Conservation (phyloP, 2,888 invertebrate genomes). For the Ischnura elegans region DNA sequence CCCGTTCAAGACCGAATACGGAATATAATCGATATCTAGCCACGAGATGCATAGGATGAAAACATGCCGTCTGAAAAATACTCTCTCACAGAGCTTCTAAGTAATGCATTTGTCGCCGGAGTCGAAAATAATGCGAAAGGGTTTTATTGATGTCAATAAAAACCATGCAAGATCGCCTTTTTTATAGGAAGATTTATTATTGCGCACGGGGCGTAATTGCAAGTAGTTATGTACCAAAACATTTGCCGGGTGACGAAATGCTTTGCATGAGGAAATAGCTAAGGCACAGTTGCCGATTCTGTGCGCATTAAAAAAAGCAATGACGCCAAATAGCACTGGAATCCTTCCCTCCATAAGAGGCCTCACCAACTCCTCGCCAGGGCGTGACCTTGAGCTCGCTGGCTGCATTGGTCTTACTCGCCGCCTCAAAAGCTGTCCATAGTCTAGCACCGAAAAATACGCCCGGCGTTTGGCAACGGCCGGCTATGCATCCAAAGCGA, state of each 20-base stretch:
- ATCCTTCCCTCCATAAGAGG: constrained; percentile 58
- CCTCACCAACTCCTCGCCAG: constrained; percentile 13
- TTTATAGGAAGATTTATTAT: neutral
- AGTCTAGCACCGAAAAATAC: constrained; percentile 63
- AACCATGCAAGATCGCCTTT: neutral
- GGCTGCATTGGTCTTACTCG: constrained; percentile 51
- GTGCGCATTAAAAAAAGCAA: constrained; percentile 62
- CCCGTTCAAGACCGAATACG: neutral
- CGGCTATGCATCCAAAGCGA: neutral
- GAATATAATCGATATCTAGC: neutral
- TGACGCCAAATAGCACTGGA: constrained; percentile 60
- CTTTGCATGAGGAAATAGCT: constrained; percentile 35
- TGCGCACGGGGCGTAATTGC: neutral
- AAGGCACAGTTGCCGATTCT: constrained; percentile 60
- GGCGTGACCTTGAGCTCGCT: constrained; percentile 43
- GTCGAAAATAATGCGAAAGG: neutral
- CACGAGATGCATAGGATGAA: neutral
- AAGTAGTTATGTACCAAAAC: constrained; percentile 24
- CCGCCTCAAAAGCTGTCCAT: constrained; percentile 48
- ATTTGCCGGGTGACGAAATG: constrained; percentile 9
- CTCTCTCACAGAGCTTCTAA: neutral
- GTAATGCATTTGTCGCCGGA: neutral
- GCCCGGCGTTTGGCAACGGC: neutral
- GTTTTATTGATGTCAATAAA: constrained; percentile 24
- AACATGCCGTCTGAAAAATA: neutral